Percentiles rank a stretch among this genome's conserved stretches.
These are phyloP conservation scores for Platypus cylindrus DNA, from an alignment of 2,888 invertebrate genomes.

Conservation along the genomic window DNA sequence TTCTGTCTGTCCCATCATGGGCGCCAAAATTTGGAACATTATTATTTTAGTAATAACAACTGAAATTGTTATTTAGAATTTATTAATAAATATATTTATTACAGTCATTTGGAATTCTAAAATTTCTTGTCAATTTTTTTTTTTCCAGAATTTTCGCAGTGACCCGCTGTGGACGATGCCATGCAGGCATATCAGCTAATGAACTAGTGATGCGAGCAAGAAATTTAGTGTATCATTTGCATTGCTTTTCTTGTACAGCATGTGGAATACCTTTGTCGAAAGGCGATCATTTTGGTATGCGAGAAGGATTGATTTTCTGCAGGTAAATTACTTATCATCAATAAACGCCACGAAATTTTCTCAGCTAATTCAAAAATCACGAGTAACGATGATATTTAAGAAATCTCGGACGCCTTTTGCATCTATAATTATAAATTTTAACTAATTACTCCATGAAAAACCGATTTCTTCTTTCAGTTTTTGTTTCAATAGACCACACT, in stretches of 20 bases:
- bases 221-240: constrained; percentile 77
- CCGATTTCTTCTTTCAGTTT: constrained; percentile 9
- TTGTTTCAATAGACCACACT: constrained; percentile 43
- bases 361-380: neutral
- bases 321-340: constrained; percentile 25
- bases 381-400: neutral
- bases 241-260: constrained; percentile 79
- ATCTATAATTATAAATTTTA: neutral
- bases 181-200: constrained; percentile 69
- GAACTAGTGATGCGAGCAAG: constrained; percentile 86
- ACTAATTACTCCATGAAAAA: too few species aligned
- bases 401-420: neutral
- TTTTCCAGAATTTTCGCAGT: constrained; percentile 71
- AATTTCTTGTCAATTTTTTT: constrained; percentile 1
- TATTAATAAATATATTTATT: neutral
- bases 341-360: neutral
- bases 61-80: neutral
- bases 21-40: too few species aligned
- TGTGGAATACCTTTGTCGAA: constrained; percentile 73
- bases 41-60: too few species aligned
- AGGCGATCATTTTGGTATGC: constrained; percentile 85
- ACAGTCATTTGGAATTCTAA: constrained; percentile 2
- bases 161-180: constrained; percentile 75
- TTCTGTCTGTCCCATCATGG: too few species aligned
- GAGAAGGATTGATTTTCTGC: constrained; percentile 67